Evolutionary conservation across 1,140 invertebrate genomes (phyloP).

Genomic region (Drosophila dunni): DNA sequence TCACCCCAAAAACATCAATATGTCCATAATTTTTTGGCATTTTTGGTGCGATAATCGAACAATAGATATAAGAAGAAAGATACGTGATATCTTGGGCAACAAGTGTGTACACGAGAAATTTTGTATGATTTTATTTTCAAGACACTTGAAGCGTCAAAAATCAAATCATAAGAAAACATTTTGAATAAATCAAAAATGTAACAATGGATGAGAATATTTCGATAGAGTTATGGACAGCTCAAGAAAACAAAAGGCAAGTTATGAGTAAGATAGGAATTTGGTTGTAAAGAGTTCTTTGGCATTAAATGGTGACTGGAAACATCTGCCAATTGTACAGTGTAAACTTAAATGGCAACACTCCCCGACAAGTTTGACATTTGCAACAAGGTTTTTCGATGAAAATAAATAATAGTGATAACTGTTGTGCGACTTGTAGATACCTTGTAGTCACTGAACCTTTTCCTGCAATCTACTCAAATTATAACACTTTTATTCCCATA

Average conservation of each 20-base stretch:
- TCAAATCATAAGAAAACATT: conserved; percentile 64
- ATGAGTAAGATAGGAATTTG: conserved; percentile 16
- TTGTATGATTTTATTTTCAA: conserved; percentile 42
- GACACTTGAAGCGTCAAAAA: conserved; percentile 61
- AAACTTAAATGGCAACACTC: conserved; percentile 67
- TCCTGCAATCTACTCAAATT: no score
- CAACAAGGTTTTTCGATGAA: conserved; percentile 50
- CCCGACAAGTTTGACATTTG: conserved; percentile 61
- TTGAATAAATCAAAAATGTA: conserved; percentile 62
- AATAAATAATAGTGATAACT: conserved; percentile 22
- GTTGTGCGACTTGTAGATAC: background rate
- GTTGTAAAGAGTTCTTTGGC: conserved; percentile 33
- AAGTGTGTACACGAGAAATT: conserved; percentile 38
- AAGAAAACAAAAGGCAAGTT: conserved; percentile 24
- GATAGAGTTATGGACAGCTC: conserved; percentile 55
- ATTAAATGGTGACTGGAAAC: conserved; percentile 34
- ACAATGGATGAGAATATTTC: conserved; percentile 44
- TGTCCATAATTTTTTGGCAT: conserved; percentile 64
- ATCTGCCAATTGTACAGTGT: conserved; percentile 34
- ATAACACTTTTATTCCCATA: background rate
- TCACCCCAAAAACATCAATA: conserved; percentile 55
- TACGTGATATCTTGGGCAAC: conserved; percentile 42
- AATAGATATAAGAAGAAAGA: conserved; percentile 40
- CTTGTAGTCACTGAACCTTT: background rate
- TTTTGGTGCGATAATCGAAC: conserved; percentile 54